Conservation (phyloP, 2,797 vertebrate species). For the Erpetoichthys calabaricus region DNA sequence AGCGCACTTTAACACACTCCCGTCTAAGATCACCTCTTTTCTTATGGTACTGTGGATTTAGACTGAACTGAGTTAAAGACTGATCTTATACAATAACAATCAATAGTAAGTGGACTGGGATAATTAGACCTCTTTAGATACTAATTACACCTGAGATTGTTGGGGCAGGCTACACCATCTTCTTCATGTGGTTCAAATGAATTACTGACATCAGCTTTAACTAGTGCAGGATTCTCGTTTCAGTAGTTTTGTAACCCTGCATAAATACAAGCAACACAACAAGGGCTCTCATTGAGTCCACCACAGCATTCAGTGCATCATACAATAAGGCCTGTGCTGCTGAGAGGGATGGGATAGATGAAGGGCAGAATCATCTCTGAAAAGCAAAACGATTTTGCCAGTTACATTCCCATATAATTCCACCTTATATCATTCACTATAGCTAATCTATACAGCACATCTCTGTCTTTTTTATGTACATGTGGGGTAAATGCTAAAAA, state of each 20-base stretch:
- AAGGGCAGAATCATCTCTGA: constrained; percentile 5
- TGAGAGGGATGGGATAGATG: constrained; percentile 14
- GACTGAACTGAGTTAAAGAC: constrained; percentile 7
- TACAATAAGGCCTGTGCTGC: constrained; percentile 20
- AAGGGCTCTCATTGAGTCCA: no score
- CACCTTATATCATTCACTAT: constrained; percentile 56
- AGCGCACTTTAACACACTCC: constrained; percentile 11
- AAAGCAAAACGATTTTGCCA: constrained; percentile 12
- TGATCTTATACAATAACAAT: not conserved
- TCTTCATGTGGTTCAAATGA: constrained; percentile 1
- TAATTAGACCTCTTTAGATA: constrained; percentile 14
- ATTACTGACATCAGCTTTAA: no score
- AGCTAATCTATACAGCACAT: constrained; percentile 74
- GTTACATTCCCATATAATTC: constrained; percentile 23
- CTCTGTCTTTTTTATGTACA: constrained; percentile 75
- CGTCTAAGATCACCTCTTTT: not conserved
- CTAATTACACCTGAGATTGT: constrained; percentile 27
- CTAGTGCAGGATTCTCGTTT: no score
- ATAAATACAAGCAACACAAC: no score
- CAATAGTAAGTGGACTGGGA: not conserved
- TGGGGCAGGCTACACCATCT: constrained; percentile 17
- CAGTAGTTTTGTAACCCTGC: no score
- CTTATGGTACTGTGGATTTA: constrained; percentile 6
- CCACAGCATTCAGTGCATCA: no score
- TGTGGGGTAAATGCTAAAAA: constrained; percentile 58